A percentile compares a stretch with the other conserved stretches of the same genome.
Conservation (phyloP, 2,113 vertebrate species). For the Lates calcarifer region DNA sequence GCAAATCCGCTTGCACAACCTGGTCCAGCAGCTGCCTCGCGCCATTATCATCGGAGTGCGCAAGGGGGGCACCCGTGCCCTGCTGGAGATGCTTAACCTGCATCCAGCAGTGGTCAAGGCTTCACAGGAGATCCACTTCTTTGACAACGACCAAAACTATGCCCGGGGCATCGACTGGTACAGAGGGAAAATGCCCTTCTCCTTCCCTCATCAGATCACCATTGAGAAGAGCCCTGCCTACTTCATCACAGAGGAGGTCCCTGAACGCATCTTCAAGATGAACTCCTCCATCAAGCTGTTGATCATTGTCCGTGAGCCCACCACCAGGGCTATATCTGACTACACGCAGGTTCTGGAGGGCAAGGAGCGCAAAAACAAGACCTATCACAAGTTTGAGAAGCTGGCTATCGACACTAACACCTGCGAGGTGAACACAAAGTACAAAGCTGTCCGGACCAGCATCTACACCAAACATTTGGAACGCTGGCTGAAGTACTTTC, state of each 20-base stretch:
- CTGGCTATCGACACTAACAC: conserved; percentile 92
- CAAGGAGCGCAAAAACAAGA: conserved; percentile 97
- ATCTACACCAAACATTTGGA: conserved; percentile 98
- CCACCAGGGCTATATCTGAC: conserved; percentile 95
- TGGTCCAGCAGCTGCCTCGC: conserved; percentile 94
- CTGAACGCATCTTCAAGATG: conserved; percentile 98
- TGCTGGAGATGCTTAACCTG: conserved; percentile 97
- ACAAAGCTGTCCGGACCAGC: conserved; percentile 96
- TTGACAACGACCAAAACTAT: conserved; percentile 96
- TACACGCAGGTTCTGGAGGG: conserved; percentile 98
- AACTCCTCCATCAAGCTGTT: conserved; percentile 96
- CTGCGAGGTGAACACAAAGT: conserved; percentile 96
- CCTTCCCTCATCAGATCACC: conserved; percentile 95
- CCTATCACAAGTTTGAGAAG: conserved; percentile 96
- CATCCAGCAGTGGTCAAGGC: conserved; percentile 97
- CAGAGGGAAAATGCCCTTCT: conserved; percentile 96
- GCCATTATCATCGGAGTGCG: conserved; percentile 97
- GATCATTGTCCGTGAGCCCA: conserved; percentile 96
- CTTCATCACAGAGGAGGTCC: conserved; percentile 97
- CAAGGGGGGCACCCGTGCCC: conserved; percentile 94
- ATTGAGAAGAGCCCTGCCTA: conserved; percentile 98
- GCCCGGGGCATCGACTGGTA: conserved; percentile 96
- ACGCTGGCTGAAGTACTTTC: conserved; percentile 96
- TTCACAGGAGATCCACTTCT: conserved; percentile 98
- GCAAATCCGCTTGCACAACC: conserved; percentile 89